These are phyloP conservation scores for Lathamus discolor DNA, from an alignment of 2,113 vertebrate species.

Conservation along the genomic window DNA sequence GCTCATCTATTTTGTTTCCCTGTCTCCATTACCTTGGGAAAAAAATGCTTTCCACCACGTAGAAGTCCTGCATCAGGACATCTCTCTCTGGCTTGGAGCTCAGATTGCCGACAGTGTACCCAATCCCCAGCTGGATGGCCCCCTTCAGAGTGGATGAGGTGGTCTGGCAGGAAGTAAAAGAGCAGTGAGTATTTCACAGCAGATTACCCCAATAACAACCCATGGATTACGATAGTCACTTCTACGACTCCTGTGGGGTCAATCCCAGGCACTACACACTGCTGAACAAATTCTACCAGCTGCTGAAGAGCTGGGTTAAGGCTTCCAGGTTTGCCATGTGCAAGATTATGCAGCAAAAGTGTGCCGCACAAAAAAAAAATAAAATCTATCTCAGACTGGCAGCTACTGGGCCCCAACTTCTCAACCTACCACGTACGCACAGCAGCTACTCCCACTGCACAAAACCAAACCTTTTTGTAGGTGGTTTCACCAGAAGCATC, in stretches of 20 bases:
- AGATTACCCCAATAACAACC: background rate
- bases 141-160: slow-evolving; percentile 97
- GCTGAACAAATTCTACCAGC: background rate
- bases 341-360: background rate
- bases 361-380: background rate
- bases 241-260: background rate
- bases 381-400: background rate
- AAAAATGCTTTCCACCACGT: slow-evolving; percentile 98
- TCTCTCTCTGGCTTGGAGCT: slow-evolving; percentile 98
- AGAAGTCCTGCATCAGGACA: slow-evolving; percentile 99
- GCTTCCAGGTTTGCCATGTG: background rate
- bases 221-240: background rate
- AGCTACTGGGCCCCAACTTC: background rate
- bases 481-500: slow-evolving; percentile 98
- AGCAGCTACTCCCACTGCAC: background rate
- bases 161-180: slow-evolving; percentile 76
- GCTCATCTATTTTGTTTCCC: background rate
- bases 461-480: slow-evolving; percentile 90
- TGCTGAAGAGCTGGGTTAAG: background rate
- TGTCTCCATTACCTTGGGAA: slow-evolving; percentile 87
- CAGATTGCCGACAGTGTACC: slow-evolving; percentile 96
- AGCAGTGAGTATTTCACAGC: background rate
- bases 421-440: background rate
- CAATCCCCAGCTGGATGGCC: slow-evolving; percentile 98
- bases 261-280: fast-evolving